Conservation (phyloP, 2,797 vertebrate species). For the Lutjanus argentimaculatus region DNA sequence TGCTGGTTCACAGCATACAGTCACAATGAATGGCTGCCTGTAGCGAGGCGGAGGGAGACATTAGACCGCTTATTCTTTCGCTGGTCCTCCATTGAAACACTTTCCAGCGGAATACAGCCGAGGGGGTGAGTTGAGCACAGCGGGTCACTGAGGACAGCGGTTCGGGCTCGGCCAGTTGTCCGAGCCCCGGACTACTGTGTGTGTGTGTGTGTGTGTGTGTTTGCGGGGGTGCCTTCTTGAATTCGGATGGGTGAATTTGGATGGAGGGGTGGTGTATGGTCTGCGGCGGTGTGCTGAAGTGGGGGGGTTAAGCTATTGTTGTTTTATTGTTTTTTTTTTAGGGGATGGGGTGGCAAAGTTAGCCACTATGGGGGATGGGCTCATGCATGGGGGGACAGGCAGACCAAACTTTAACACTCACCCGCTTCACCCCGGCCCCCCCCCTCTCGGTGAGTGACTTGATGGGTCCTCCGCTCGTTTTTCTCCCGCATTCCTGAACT, state of each 20-base stretch:
- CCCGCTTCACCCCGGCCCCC: conserved; percentile 78
- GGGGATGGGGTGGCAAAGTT: conserved; percentile 77
- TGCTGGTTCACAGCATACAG: conserved; percentile 69
- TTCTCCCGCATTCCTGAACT: conserved; percentile 69
- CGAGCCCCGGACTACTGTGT: conserved; percentile 17
- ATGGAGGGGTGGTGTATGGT: conserved; percentile 9
- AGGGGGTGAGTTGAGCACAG: conserved; percentile 81
- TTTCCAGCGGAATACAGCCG: conserved; percentile 76
- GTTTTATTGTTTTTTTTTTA: conserved; percentile 52
- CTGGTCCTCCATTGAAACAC: conserved; percentile 77
- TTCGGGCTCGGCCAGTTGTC: conserved; percentile 46
- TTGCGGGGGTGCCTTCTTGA: conserved; percentile 5
- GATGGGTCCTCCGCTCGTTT: conserved; percentile 32
- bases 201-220: neutral
- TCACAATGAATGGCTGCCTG: conserved; percentile 93
- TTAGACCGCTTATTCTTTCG: conserved; percentile 59
- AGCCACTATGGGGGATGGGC: conserved; percentile 84
- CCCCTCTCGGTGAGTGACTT: conserved; percentile 44
- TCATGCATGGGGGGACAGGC: conserved; percentile 46
- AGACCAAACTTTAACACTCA: conserved; percentile 87
- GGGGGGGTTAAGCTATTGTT: conserved; percentile 63
- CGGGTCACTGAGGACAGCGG: conserved; percentile 77
- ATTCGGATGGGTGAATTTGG: conserved; percentile 51
- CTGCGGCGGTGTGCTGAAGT: conserved; percentile 50
- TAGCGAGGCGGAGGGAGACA: conserved; percentile 85